These are phyloP conservation scores for Crenichthys baileyi DNA, from an alignment of 2,797 vertebrate genomes.

Conservation along the genomic window DNA sequence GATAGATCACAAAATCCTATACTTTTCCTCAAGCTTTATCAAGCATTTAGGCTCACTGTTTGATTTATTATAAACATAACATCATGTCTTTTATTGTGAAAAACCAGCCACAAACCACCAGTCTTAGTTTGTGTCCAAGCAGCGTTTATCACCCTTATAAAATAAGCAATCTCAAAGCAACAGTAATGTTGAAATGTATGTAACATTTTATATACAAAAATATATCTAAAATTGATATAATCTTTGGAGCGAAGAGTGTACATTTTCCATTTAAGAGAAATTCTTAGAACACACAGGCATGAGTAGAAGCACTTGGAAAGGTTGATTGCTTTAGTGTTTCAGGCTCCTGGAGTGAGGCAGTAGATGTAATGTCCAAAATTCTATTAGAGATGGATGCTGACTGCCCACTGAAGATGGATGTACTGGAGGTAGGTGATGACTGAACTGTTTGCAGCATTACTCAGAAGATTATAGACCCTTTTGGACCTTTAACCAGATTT, in stretches of 20 bases:
- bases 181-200: background rate
- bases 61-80: background rate
- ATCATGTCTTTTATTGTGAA: background rate
- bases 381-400: background rate
- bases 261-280: background rate
- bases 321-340: background rate
- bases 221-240: background rate
- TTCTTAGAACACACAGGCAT: background rate
- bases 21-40: too few species aligned
- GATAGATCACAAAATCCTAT: too few species aligned
- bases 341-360: background rate
- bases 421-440: background rate
- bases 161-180: background rate
- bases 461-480: background rate
- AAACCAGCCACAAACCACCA: background rate
- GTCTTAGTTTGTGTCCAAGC: background rate
- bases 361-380: background rate
- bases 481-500: background rate
- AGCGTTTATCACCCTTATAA: background rate
- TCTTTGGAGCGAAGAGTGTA: background rate
- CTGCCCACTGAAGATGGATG: background rate
- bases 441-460: background rate
- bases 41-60: too few species aligned
- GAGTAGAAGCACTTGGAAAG: background rate
- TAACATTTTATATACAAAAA: background rate